Conservation (phyloP, 2,113 vertebrate genomes). For the Ammodramus savannarum region DNA sequence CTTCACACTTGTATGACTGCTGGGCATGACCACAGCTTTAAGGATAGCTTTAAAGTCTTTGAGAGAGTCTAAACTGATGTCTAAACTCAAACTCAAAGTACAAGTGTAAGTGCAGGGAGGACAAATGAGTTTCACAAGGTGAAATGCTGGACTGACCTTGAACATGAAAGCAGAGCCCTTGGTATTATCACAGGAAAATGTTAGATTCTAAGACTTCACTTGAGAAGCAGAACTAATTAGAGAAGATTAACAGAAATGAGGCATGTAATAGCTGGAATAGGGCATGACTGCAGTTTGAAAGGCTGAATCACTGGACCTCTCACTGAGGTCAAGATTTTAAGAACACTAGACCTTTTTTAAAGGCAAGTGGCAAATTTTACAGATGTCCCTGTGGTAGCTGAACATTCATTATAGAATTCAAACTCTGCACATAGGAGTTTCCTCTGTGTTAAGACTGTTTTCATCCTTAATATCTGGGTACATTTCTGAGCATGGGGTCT, state of each 20-base stretch:
- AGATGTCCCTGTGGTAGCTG: neutral
- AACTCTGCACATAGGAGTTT: neutral
- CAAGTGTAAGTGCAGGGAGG: neutral
- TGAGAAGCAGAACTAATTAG: slow-evolving; percentile 65
- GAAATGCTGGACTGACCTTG: slow-evolving; percentile 7
- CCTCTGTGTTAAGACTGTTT: neutral
- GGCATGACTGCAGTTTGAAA: neutral
- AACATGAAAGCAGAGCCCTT: slow-evolving; percentile 14
- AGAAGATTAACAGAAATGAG: slow-evolving; percentile 53
- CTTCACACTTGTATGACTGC: neutral
- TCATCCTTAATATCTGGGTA: neutral
- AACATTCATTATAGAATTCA: neutral
- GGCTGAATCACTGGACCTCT: neutral
- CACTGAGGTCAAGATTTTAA: neutral
- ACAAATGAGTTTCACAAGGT: neutral
- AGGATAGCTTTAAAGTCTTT: neutral
- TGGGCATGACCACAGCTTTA: neutral
- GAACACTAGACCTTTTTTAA: neutral
- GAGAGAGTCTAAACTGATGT: neutral
- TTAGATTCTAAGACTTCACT: slow-evolving; percentile 6
- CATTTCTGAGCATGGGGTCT: neutral
- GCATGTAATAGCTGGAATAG: slow-evolving; percentile 50
- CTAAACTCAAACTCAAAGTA: neutral
- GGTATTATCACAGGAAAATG: slow-evolving; percentile 2
- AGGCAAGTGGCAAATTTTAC: neutral